Conservation (phyloP, 2,888 invertebrate species). For the Pterostichus madidus region DNA sequence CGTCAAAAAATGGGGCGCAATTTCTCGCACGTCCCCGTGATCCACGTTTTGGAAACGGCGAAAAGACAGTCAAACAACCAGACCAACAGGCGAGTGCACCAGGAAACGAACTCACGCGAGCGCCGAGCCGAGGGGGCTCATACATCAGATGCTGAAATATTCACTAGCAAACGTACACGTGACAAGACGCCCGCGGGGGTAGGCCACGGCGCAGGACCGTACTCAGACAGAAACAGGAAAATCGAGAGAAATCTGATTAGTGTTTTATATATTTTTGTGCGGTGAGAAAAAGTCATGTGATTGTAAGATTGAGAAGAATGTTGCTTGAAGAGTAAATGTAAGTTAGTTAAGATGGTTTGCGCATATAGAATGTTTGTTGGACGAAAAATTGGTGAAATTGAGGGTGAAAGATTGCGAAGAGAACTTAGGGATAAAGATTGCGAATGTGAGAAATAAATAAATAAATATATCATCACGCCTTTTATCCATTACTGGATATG, state of each 20-base stretch:
- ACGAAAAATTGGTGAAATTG: too few species aligned
- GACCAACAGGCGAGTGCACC: conserved; percentile 6
- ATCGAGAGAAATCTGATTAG: background rate
- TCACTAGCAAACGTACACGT: conserved; percentile 47
- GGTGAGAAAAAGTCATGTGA: too few species aligned
- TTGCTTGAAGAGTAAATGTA: too few species aligned
- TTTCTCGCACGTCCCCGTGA: conserved; percentile 37
- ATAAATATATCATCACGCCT: too few species aligned
- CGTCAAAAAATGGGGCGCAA: conserved; percentile 32
- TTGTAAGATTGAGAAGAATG: too few species aligned
- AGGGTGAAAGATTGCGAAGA: too few species aligned
- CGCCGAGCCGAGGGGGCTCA: conserved; percentile 26
- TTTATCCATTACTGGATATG: too few species aligned
- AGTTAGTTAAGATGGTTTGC: too few species aligned
- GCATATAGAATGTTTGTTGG: too few species aligned
- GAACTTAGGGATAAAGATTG: too few species aligned
- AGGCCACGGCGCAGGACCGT: background rate
- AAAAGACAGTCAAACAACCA: conserved; percentile 40
- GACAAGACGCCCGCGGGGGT: conserved; percentile 37
- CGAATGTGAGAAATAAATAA: too few species aligned
- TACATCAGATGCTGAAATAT: conserved; percentile 53
- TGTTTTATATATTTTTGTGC: too few species aligned
- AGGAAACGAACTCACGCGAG: background rate
- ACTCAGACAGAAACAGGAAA: background rate
- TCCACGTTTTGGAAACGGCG: conserved; percentile 16